A percentile compares a stretch with the other conserved stretches of the same genome.
Conservation (phyloP, 2,888 invertebrate genomes). For the Thysanoteuthis rhombus region DNA sequence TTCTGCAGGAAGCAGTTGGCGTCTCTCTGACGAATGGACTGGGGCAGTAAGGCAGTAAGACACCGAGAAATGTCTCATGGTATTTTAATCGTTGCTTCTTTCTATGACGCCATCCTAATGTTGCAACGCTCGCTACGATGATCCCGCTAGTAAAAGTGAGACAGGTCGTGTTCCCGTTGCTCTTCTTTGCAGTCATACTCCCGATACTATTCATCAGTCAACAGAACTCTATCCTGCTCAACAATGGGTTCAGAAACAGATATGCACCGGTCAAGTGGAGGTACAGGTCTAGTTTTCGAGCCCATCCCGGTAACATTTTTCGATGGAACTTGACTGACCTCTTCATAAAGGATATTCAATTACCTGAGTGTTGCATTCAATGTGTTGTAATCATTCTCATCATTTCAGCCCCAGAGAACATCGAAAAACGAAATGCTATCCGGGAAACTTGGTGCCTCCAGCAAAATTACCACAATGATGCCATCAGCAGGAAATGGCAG, state of each 20-base stretch:
- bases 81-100: background rate
- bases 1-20: background rate
- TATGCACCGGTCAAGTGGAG: background rate
- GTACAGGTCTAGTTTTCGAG: background rate
- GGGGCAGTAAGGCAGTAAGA: background rate
- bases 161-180: background rate
- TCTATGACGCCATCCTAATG: background rate
- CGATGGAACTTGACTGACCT: constrained; percentile 20
- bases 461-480: constrained; percentile 37
- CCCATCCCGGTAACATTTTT: background rate
- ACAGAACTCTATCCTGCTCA: background rate
- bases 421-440: constrained; percentile 49
- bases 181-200: background rate
- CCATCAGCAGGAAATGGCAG: constrained; percentile 43
- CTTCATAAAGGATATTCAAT: background rate
- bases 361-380: background rate
- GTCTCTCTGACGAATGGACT: background rate
- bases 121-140: background rate
- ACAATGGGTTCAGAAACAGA: background rate
- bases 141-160: background rate
- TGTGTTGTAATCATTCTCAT: constrained; percentile 48
- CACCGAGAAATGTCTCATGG: background rate
- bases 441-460: constrained; percentile 56
- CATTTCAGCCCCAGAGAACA: constrained; percentile 52
- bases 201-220: constrained; percentile 26